Conservation (phyloP, 2,113 vertebrate genomes). For the Manacus vitellinus region DNA sequence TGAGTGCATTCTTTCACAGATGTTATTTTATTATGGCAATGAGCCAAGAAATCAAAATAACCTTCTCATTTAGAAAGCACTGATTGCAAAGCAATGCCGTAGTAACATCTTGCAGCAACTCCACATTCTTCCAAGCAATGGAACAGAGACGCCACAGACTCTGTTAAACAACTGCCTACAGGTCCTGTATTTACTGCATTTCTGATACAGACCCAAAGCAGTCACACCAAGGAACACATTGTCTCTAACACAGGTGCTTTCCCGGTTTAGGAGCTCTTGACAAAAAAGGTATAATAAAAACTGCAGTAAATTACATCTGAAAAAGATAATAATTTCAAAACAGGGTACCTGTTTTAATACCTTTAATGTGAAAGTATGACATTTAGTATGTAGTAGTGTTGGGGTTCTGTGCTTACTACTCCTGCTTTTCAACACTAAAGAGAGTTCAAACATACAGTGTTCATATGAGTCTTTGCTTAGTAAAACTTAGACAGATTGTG, state of each 20-base stretch:
- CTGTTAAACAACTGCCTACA: background rate
- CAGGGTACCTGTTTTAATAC: background rate
- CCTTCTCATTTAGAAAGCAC: background rate
- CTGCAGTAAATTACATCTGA: background rate
- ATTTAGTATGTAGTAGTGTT: background rate
- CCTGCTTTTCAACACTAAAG: background rate
- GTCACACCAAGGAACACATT: background rate
- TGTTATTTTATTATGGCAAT: background rate
- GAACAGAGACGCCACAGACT: background rate
- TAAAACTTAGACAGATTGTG: background rate
- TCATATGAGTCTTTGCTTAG: background rate
- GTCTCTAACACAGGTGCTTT: background rate
- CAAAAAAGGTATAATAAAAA: background rate
- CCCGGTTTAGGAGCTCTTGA: background rate
- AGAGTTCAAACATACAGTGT: background rate
- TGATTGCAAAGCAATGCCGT: background rate
- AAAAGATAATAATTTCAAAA: background rate
- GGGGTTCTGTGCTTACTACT: background rate
- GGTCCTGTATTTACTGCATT: background rate
- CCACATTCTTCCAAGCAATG: background rate
- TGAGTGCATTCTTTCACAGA: background rate
- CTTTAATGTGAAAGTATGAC: background rate
- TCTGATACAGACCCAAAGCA: background rate
- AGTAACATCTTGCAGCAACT: background rate
- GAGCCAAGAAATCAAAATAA: background rate